Evolutionary conservation across 2,888 invertebrate species (phyloP), one percentile per base, ranked within the genome.

Genomic region (Oxytorus armatus): DNA sequence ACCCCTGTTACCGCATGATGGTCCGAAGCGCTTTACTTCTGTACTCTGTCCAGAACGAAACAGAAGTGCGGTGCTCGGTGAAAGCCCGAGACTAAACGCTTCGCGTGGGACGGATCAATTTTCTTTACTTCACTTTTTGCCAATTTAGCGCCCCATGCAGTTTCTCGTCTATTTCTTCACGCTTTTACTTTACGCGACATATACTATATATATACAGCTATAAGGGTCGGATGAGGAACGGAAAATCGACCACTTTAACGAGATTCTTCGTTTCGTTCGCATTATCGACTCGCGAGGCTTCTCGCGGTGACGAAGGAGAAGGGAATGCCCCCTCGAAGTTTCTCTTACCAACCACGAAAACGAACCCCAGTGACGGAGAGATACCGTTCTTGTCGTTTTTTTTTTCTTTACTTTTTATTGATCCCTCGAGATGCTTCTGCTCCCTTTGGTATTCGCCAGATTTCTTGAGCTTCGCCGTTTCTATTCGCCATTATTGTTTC

Each of bases 21-120:
- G 47, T 57, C n/a, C 39, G 63, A 3, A 51, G 16, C 47, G 1
- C 25, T 51, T 33, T 68, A 25, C 42, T 29, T 36, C 42, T 29
- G 78, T 36, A 61, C 33, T 39, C 57, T 23, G 53, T 21, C 53
- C 21, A 29, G 55, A 39, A 79, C 14, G 29, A 55, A 74, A 66
- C 51, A 51, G 68, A 69, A 42, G 47, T 16, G 44, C 16, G 42
- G 11, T 10, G 18, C 69, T 55, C 53, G 33, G 57, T n/a, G n/a
- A 11, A 53, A 70, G 42, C 33, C 33, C 39, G 23, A 36, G 14
- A 66, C 70, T 73, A 78, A 78, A 77, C 69, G 81, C 72, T 68
- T 33, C 66, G 68, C 63, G n/a, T n/a, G n/a, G 29, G 29, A 81
- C 68, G 63, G 63, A 79, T 79, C 57, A 75, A 79, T 70, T 79